Conservation (phyloP, 2,113 vertebrate genomes). For the Psittacula cyanocephala region DNA sequence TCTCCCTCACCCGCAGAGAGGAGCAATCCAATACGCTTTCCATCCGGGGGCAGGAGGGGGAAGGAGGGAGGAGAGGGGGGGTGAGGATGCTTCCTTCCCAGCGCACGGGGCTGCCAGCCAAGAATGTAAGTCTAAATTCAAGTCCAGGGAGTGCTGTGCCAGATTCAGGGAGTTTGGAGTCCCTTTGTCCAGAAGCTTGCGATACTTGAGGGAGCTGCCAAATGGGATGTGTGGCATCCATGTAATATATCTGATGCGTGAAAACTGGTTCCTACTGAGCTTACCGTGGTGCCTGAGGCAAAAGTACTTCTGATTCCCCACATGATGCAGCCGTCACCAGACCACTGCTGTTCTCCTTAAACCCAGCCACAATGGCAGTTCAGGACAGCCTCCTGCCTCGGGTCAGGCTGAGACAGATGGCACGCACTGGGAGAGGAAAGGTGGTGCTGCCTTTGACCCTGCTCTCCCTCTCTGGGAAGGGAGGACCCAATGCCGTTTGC, state of each 20-base stretch:
- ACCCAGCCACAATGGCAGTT: background rate
- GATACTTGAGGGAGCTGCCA: conserved; percentile 23
- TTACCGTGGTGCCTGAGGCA: conserved; percentile 25
- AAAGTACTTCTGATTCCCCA: conserved; percentile 17
- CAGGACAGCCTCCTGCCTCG: background rate
- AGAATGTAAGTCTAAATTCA: conserved; percentile 35
- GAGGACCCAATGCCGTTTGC: background rate
- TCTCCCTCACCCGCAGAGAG: background rate
- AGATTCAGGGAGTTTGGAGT: conserved; percentile 43
- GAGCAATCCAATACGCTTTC: conserved; percentile 21
- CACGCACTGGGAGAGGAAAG: background rate
- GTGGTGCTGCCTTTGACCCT: background rate
- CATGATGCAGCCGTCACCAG: background rate
- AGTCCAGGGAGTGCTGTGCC: background rate
- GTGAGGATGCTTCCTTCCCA: conserved; percentile 34
- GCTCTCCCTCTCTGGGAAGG: background rate
- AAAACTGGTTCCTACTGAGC: conserved; percentile 18
- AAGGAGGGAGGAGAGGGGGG: background rate
- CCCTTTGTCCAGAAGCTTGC: conserved; percentile 53
- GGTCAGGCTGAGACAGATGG: conserved; percentile 23
- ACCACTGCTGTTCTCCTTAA: background rate
- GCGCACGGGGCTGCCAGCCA: background rate
- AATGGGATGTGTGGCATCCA: conserved; percentile 52
- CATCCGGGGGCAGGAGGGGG: background rate
- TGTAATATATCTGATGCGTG: conserved; percentile 27